These are phyloP conservation scores for Zosterops borbonicus DNA, from an alignment of 2,113 vertebrate genomes.

Conservation along the genomic window DNA sequence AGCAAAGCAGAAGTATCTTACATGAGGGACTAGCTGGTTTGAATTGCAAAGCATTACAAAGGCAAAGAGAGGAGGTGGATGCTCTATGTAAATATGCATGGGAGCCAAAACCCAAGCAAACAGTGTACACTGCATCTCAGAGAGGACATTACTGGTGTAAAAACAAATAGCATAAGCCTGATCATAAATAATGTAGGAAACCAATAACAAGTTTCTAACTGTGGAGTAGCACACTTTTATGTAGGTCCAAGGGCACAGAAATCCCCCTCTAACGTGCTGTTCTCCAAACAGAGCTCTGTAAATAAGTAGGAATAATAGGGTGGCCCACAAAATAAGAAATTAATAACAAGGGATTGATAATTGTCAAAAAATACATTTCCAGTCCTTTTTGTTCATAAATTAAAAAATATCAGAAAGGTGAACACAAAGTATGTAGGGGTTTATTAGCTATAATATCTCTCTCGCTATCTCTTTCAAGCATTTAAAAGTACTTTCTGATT, in stretches of 20 bases:
- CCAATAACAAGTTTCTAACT: neutral
- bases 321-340: neutral
- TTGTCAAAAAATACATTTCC: neutral
- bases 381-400: neutral
- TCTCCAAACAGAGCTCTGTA: neutral
- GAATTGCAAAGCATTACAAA: neutral
- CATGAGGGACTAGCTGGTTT: neutral
- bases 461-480: constrained; percentile 4
- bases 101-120: no score
- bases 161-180: neutral
- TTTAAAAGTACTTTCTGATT: constrained; percentile 7
- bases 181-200: neutral
- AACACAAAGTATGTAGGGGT: neutral
- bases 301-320: neutral
- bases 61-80: neutral
- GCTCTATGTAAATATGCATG: neutral
- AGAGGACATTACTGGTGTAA: neutral
- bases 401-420: neutral
- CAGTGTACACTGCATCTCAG: neutral
- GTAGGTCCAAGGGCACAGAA: neutral
- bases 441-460: neutral
- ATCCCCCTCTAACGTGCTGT: neutral
- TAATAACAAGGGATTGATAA: neutral
- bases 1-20: neutral
- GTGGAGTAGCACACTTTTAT: neutral